These are phyloP conservation scores for Speoplatyrhinus poulsoni DNA, from an alignment of 2,113 vertebrate genomes.

Conservation along the genomic window DNA sequence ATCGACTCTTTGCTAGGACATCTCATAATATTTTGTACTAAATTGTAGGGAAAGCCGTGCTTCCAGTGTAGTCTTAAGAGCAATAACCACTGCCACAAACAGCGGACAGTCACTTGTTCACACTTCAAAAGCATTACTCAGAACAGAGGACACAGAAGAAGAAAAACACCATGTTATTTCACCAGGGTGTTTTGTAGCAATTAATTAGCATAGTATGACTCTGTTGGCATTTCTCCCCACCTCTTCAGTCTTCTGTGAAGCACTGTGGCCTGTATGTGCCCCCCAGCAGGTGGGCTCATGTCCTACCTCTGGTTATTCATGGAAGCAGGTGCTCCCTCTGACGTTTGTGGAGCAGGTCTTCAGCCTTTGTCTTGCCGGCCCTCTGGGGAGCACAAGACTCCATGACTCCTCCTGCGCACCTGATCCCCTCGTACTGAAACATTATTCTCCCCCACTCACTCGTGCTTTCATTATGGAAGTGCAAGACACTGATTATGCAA, in stretches of 20 bases:
- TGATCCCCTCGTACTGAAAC: constrained; percentile 50
- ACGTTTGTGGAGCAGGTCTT: constrained; percentile 68
- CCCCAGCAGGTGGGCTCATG: constrained; percentile 60
- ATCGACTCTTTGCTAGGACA: no score
- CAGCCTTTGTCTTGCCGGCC: constrained; percentile 66
- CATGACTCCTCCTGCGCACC: constrained; percentile 49
- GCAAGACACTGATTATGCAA: constrained; percentile 52
- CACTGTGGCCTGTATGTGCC: constrained; percentile 45
- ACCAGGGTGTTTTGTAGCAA: constrained; percentile 31
- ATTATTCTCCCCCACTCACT: constrained; percentile 17
- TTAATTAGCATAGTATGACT: constrained; percentile 42
- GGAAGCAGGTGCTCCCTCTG: constrained; percentile 67
- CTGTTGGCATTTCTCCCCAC: constrained; percentile 26
- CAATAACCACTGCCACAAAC: no score
- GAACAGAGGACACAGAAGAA: background rate
- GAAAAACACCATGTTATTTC: background rate
- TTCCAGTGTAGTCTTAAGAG: no score
- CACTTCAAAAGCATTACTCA: background rate
- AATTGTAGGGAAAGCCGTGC: no score
- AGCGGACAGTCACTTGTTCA: background rate
- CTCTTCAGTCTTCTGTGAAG: constrained; percentile 42
- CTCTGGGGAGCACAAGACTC: constrained; percentile 46
- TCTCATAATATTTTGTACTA: no score
- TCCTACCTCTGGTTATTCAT: constrained; percentile 67
- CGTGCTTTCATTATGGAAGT: constrained; percentile 25